Conservation (phyloP, 2,888 invertebrate genomes). For the Diaprepes abbreviatus region DNA sequence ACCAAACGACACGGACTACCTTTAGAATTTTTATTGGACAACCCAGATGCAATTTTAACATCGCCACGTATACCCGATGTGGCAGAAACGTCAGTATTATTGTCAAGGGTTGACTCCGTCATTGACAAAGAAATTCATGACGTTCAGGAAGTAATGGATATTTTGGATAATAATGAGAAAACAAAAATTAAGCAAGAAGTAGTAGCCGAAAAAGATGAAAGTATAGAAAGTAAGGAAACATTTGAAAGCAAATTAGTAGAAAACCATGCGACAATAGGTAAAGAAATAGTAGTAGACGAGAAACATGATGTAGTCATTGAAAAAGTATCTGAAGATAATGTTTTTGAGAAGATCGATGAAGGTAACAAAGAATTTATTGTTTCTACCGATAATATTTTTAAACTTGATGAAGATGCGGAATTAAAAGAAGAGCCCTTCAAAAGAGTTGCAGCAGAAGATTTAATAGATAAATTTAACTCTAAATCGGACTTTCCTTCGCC, state of each 20-base stretch:
- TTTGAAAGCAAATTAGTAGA: neutral
- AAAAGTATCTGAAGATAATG: neutral
- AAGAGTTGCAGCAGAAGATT: conserved; percentile 4
- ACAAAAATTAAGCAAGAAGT: conserved; percentile 35
- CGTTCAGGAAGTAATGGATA: conserved; percentile 64
- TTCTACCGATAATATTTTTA: neutral
- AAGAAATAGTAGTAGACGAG: neutral
- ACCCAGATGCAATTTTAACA: conserved; percentile 47
- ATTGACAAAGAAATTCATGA: conserved; percentile 65
- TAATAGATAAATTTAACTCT: neutral
- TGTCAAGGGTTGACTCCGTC: conserved; percentile 62
- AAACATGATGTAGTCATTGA: neutral
- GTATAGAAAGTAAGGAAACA: conserved; percentile 7
- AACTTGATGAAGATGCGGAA: neutral
- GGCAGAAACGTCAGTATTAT: conserved; percentile 51
- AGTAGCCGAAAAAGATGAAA: conserved; percentile 34
- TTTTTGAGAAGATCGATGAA: neutral
- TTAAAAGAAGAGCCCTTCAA: neutral
- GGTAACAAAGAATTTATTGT: neutral
- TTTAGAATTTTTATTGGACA: conserved; percentile 54
- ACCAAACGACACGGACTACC: conserved; percentile 58
- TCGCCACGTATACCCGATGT: conserved; percentile 49
- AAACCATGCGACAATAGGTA: neutral
- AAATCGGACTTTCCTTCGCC: conserved; percentile 32
- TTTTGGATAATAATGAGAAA: conserved; percentile 53